Percentiles rank a stretch among this genome's conserved stretches.
Evolutionary conservation across 2,113 vertebrate species (phyloP).

Genomic region (Malurus melanocephalus): DNA sequence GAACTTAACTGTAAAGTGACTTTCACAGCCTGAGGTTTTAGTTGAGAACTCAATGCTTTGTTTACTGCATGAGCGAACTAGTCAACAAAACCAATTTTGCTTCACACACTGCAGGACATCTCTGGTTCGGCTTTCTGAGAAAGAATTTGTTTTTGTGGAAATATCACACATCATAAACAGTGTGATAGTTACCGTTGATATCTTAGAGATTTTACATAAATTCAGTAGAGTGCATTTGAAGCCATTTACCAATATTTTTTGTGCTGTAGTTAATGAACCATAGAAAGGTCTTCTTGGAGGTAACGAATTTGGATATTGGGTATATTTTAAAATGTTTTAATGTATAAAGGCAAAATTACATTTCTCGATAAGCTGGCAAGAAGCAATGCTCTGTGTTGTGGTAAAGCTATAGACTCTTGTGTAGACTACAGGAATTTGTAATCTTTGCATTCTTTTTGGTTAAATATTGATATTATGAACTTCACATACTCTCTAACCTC

Average conservation of each 20-base stretch:
- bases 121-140: neutral
- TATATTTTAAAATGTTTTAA: neutral
- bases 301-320: neutral
- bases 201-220: neutral
- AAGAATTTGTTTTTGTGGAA: conserved; percentile 10
- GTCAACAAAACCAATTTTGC: neutral
- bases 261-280: neutral
- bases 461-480: neutral
- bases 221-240: neutral
- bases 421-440: neutral
- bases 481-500: accelerated
- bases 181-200: neutral
- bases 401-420: neutral
- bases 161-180: neutral
- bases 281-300: neutral
- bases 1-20: neutral
- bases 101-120: neutral
- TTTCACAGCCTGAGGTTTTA: neutral
- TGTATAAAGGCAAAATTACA: neutral
- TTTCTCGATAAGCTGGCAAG: neutral
- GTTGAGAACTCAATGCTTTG: neutral
- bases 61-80: neutral
- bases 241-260: neutral
- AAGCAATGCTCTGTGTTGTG: neutral
- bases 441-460: neutral